phyloP scores from a whole-genome alignment of 2,113 vertebrate species.

The Xyliphius kryptos region DNA sequence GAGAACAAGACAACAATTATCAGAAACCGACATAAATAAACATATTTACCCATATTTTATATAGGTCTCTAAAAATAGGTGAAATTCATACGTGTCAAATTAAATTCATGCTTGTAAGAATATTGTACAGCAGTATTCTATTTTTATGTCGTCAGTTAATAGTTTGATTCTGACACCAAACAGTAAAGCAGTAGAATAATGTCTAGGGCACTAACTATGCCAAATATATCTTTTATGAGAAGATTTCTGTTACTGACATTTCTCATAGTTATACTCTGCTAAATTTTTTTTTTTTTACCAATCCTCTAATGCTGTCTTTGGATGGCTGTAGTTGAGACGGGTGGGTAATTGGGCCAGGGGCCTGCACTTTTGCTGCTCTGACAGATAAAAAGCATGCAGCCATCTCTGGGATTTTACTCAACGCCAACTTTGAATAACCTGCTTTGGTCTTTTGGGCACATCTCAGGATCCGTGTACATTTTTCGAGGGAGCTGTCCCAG shows the following conservation, averaged over 20 bases:
- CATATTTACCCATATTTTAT: not conserved
- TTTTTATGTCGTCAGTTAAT: not conserved
- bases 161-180: conserved; percentile 49
- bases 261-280: conserved; percentile 4
- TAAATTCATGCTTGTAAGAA: not conserved
- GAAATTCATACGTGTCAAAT: not conserved
- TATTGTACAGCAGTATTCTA: not conserved
- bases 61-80: not conserved
- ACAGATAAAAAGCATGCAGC: conserved; percentile 18
- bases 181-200: conserved; percentile 28
- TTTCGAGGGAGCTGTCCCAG: conserved; percentile 33
- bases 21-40: conserved; percentile 35
- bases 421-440: conserved; percentile 37
- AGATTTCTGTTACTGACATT: conserved; percentile 7
- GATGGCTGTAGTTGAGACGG: conserved; percentile 18
- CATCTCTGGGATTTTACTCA: conserved; percentile 27
- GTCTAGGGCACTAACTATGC: conserved; percentile 24
- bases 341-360: conserved; percentile 19
- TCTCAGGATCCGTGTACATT: conserved; percentile 22
- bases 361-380: conserved; percentile 11
- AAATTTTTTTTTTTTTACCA: conserved; percentile 8
- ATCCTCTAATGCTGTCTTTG: conserved; percentile 1
- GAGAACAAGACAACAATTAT: conserved; percentile 35
- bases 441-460: conserved; percentile 26
- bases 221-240: conserved; percentile 10